Evolutionary conservation across 2,888 invertebrate genomes (phyloP), one percentile per base, ranked within the genome.

Genomic region (Drosophila setosimentum): DNA sequence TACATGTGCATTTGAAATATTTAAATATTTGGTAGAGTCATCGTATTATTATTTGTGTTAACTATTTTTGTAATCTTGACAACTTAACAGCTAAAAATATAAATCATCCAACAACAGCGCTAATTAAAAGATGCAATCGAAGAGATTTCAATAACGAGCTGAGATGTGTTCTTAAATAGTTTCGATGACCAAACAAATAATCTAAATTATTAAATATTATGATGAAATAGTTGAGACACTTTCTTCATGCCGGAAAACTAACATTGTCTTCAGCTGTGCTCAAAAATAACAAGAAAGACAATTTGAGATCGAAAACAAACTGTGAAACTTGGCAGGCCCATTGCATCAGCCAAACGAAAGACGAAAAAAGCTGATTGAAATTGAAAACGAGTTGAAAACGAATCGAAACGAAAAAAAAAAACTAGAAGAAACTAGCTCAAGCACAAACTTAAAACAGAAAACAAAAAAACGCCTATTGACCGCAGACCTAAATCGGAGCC

Each of bases 381-480:
- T 24, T 24, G 16, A 24, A 53, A 67, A 40, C 51, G 33, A 50
- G 18, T 54, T 35, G 21, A 32, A 11, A n/a, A 11, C 29, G 29
- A 6, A 51, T n/a, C 50, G 35, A 70, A 51, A 32, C 35, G 35
- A 66, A 61, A 49, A 24, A 6, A 42, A 24, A 49, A 49, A 49
- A 11, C 16, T 18, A 27, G 18, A 24, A 40, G 13, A 75, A 78
- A 76, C 76, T 80, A 76, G 76, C 73, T 80, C 76, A 79, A 76
- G 79, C 76, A 72, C 78, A 78, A 71, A 50, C 27, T 29, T 10
- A 61, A 63, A 45, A 48, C 37, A 33, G 11, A 21, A 32, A 32
- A 24, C 24, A 16, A 33, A 51, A 6, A 33, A 53, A 18, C 33
- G 21, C 0, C 33, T 13, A 13, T 51, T 60, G 69, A 59, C 60